Conservation (phyloP, 2,888 invertebrate species). For the Physocephala rufipes region DNA sequence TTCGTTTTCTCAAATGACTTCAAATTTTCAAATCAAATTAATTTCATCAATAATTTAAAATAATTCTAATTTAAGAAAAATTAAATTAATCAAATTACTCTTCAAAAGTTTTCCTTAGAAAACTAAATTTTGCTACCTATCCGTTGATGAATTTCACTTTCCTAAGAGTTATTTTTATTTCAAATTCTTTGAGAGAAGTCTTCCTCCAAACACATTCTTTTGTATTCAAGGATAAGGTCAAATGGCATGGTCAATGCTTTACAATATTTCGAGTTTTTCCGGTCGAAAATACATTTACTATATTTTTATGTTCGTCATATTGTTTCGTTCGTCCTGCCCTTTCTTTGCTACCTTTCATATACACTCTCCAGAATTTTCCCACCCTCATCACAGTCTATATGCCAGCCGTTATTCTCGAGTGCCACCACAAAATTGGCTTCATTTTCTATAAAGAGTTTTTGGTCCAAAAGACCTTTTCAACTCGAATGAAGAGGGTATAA, state of each 20-base stretch:
- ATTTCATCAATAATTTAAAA: too few relatives aligned
- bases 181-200: background rate
- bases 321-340: background rate
- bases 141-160: background rate
- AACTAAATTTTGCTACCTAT: too few relatives aligned
- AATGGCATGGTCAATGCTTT: slow-evolving; percentile 2
- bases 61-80: background rate
- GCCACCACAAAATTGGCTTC: background rate
- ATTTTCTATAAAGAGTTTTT: slow-evolving; percentile 21
- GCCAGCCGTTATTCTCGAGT: background rate
- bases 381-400: background rate
- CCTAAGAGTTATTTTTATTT: background rate
- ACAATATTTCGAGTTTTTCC: background rate
- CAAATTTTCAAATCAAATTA: too few relatives aligned
- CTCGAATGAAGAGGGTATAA: background rate
- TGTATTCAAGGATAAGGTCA: slow-evolving; percentile 11
- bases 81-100: background rate
- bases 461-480: background rate
- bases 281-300: background rate
- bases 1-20: too few relatives aligned
- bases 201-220: background rate
- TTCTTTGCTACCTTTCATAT: too few relatives aligned
- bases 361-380: background rate
- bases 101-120: background rate
- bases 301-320: background rate